Percentiles rank a stretch among this genome's conserved stretches.
These are phyloP conservation scores for Spheniscus humboldti DNA, from an alignment of 2,797 vertebrate species.

Conservation along the genomic window DNA sequence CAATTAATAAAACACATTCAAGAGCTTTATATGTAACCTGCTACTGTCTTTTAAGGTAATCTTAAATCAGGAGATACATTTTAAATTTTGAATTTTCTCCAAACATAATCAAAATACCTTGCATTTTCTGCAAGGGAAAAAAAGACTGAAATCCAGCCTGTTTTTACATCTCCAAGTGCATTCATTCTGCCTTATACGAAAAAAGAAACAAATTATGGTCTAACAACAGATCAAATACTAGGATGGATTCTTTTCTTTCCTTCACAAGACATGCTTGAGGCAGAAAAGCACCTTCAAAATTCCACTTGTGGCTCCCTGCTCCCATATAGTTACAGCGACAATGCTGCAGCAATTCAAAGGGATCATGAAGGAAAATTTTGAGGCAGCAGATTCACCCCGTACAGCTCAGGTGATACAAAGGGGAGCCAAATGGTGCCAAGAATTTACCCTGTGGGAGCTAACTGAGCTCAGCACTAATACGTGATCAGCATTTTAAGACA, in stretches of 20 bases:
- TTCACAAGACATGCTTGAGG: not conserved
- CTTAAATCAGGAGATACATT: not conserved
- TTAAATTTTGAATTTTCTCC: not conserved
- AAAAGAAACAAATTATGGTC: not conserved
- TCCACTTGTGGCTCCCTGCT: not conserved
- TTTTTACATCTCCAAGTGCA: not conserved
- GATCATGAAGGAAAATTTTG: not conserved
- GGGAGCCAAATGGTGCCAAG: not conserved
- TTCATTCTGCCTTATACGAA: not conserved
- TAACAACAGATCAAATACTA: not conserved
- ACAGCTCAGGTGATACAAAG: not conserved
- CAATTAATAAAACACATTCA: not conserved
- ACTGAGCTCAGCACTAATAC: not conserved
- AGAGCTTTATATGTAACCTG: not conserved
- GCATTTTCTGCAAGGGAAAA: not conserved
- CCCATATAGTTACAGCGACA: not conserved
- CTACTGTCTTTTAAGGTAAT: not conserved
- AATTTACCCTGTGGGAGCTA: not conserved
- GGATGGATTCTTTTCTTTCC: not conserved
- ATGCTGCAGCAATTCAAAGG: not conserved
- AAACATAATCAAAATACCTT: not conserved
- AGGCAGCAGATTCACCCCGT: not conserved
- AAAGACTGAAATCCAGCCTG: not conserved
- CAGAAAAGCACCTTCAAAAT: not conserved
- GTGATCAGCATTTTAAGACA: not conserved